phyloP scores from a whole-genome alignment of 2,888 invertebrate species.

The Andrena dorsata region DNA sequence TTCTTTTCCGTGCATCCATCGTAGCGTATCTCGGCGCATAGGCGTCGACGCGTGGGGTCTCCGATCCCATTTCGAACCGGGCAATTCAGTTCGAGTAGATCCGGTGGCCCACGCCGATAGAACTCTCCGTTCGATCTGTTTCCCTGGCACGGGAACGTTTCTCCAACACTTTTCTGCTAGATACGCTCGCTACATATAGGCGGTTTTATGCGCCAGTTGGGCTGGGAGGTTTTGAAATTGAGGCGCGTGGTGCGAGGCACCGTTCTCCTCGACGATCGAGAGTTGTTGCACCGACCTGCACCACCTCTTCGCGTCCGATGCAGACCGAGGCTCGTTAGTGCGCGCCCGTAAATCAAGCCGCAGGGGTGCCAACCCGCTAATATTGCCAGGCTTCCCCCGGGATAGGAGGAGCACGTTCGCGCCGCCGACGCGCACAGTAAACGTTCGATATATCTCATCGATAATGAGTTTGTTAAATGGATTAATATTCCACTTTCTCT shows the following conservation, averaged over 20 bases:
- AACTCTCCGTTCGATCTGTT: not conserved
- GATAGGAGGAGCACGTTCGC: constrained; percentile 78
- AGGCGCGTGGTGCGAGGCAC: constrained; percentile 40
- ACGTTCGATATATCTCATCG: constrained; percentile 83
- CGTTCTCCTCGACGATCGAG: constrained; percentile 41
- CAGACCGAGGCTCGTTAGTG: constrained; percentile 81
- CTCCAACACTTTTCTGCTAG: not conserved
- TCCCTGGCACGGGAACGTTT: not conserved
- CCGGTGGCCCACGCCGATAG: too few relatives aligned
- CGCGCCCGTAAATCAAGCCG: constrained; percentile 84
- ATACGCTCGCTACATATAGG: not conserved
- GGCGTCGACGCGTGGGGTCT: constrained; percentile 30
- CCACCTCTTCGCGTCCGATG: constrained; percentile 60
- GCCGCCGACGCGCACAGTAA: constrained; percentile 80
- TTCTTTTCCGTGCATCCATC: constrained; percentile 34
- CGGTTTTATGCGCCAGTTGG: not conserved
- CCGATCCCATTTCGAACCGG: not conserved
- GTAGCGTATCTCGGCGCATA: constrained; percentile 30
- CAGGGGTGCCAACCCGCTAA: constrained; percentile 84
- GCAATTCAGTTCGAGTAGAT: not conserved
- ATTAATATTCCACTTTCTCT: constrained; percentile 78
- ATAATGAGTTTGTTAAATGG: constrained; percentile 84
- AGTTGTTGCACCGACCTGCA: constrained; percentile 62
- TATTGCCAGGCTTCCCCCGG: constrained; percentile 75
- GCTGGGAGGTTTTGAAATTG: constrained; percentile 11